These are phyloP conservation scores for Ptilonorhynchus violaceus DNA, from an alignment of 2,113 vertebrate genomes.

Conservation along the genomic window DNA sequence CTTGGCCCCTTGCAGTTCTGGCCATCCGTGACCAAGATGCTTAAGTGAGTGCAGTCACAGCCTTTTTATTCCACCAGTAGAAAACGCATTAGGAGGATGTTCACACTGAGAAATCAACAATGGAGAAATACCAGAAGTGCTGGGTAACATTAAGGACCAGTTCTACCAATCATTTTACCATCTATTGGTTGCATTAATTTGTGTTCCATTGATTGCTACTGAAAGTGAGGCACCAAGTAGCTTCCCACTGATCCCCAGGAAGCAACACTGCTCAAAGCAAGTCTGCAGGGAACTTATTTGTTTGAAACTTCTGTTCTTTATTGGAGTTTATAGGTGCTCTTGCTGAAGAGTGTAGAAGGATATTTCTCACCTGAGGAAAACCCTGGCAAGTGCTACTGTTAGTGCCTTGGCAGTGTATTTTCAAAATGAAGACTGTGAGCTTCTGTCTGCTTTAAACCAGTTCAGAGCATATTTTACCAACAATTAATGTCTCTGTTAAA, in stretches of 20 bases:
- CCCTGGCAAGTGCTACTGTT: background rate
- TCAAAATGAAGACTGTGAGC: background rate
- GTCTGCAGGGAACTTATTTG: background rate
- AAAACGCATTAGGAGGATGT: background rate
- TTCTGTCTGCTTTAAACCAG: background rate
- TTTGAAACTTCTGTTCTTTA: background rate
- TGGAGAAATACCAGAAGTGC: background rate
- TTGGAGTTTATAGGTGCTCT: background rate
- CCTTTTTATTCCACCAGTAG: background rate
- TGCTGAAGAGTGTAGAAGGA: background rate
- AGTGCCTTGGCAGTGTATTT: background rate
- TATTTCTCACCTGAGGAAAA: background rate
- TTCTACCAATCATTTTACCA: background rate
- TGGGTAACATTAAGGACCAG: background rate
- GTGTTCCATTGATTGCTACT: background rate
- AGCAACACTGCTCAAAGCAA: background rate
- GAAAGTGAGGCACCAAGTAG: background rate
- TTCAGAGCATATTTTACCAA: background rate
- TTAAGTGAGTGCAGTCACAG: background rate
- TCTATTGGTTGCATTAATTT: background rate
- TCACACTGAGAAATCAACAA: background rate
- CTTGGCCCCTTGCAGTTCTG: background rate
- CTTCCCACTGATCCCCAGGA: background rate
- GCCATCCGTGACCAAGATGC: background rate
- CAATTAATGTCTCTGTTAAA: background rate